phyloP scores from a whole-genome alignment of 2,888 invertebrate genomes.

The Chrysolina oricalcia region DNA sequence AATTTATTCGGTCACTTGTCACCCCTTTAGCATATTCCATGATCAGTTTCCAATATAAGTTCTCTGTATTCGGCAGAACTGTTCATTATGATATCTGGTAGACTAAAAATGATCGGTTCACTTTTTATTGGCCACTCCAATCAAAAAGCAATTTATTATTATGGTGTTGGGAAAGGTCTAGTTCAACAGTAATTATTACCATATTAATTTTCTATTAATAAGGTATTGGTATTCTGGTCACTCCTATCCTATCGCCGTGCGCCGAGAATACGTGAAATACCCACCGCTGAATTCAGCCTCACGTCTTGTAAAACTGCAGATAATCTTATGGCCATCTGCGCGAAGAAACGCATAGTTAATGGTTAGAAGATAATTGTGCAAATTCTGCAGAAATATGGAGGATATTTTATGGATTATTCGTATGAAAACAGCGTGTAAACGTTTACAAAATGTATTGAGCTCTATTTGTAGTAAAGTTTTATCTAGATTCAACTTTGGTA shows the following conservation, averaged over 20 bases:
- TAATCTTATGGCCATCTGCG: background rate
- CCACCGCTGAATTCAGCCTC: background rate
- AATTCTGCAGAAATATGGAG: background rate
- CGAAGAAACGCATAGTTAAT: background rate
- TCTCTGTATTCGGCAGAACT: too few species aligned
- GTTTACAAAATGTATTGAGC: too few species aligned
- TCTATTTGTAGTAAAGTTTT: too few species aligned
- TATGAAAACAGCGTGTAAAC: background rate
- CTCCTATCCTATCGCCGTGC: background rate
- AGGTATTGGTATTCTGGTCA: background rate
- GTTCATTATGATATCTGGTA: too few species aligned
- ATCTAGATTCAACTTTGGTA: too few species aligned
- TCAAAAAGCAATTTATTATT: background rate
- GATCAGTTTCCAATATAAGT: too few species aligned
- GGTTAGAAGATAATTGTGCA: background rate
- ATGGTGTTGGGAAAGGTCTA: conserved; percentile 9
- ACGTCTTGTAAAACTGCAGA: background rate
- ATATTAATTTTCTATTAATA: conserved; percentile 11
- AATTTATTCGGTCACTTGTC: too few species aligned
- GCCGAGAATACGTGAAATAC: background rate
- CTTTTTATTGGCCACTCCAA: background rate
- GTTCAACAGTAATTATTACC: conserved; percentile 5
- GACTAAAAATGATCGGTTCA: background rate
- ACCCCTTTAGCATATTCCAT: too few species aligned
- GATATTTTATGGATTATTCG: background rate